A percentile compares a stretch with the other conserved stretches of the same genome.
Conservation (phyloP, 1,140 invertebrate genomes). For the Steinernema khuongi region DNA sequence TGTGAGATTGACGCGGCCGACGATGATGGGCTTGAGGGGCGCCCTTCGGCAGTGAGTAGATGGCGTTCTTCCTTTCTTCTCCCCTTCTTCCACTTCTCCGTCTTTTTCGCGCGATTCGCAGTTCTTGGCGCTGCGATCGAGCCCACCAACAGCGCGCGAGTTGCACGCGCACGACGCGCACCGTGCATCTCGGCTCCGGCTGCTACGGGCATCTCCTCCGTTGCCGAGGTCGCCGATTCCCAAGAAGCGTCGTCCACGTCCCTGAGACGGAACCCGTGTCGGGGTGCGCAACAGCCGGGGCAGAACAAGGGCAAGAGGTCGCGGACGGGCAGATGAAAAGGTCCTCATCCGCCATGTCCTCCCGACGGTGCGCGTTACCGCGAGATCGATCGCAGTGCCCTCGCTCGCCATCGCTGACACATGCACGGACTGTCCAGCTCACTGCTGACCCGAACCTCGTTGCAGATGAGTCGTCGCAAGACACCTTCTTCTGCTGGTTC, state of each 20-base stretch:
- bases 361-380: neutral
- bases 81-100: neutral
- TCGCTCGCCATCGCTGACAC: neutral
- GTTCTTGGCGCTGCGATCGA: neutral
- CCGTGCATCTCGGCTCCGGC: neutral
- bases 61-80: neutral
- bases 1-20: neutral
- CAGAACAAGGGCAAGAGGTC: neutral
- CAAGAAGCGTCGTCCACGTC: too few species aligned
- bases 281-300: neutral
- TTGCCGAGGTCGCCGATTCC: too few species aligned
- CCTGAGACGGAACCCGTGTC: too few species aligned
- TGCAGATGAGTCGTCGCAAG: constrained; percentile 13
- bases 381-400: neutral
- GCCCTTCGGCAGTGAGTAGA: neutral
- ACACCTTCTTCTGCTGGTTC: constrained; percentile 2
- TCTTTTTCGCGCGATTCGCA: neutral
- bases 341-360: neutral
- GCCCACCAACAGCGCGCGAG: constrained; percentile 15
- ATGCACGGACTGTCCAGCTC: neutral
- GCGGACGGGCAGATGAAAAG: neutral
- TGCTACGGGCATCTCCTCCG: too few species aligned
- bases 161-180: neutral
- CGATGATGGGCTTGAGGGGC: constrained; percentile 13
- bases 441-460: neutral